A percentile compares a stretch with the other conserved stretches of the same genome.
These are phyloP conservation scores for Rhinopithecus roxellana DNA, from an alignment of 2,113 vertebrate genomes.

Conservation along the genomic window DNA sequence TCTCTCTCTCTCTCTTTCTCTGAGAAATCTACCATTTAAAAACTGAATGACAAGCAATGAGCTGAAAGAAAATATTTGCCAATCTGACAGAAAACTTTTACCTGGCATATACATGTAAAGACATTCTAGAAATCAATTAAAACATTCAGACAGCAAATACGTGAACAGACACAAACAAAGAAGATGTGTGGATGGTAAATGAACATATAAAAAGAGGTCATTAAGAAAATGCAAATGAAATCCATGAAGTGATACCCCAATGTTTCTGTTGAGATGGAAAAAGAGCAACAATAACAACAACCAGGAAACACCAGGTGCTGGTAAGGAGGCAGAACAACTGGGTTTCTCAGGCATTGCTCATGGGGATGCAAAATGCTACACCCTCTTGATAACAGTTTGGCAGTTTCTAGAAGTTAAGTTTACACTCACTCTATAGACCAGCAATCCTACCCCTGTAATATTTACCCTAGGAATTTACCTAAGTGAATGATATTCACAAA, in stretches of 20 bases:
- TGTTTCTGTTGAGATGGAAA: background rate
- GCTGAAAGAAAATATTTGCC: background rate
- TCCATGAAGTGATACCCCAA: background rate
- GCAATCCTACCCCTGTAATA: background rate
- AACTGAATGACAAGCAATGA: background rate
- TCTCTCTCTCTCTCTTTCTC: background rate
- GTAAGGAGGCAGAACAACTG: background rate
- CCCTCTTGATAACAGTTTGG: background rate
- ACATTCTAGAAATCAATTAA: background rate
- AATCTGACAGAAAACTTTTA: background rate
- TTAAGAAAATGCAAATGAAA: background rate
- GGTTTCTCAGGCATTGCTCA: background rate
- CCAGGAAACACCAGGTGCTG: background rate
- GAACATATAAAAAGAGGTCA: background rate
- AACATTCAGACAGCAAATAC: background rate
- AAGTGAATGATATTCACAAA: background rate
- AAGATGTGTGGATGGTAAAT: background rate
- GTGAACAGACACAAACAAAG: background rate
- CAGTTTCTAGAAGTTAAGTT: background rate
- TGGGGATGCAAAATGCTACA: background rate
- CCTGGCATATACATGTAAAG: background rate
- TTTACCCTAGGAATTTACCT: background rate
- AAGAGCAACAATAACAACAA: background rate
- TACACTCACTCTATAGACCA: background rate
- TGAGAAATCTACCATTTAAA: background rate